These are phyloP conservation scores for Egretta garzetta DNA, from an alignment of 2,113 vertebrate genomes.

Conservation along the genomic window DNA sequence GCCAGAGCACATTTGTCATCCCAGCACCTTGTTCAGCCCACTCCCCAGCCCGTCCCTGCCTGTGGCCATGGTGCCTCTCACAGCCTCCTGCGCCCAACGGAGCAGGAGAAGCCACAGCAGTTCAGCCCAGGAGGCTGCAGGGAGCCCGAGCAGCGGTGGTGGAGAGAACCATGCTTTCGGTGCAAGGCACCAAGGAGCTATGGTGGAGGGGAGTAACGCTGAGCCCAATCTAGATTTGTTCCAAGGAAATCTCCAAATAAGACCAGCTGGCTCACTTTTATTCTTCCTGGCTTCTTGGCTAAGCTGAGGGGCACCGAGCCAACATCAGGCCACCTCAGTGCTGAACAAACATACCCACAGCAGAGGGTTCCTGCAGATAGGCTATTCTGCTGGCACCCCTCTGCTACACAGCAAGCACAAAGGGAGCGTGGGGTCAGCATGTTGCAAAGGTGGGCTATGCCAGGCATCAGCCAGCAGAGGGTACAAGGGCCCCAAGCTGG, in stretches of 20 bases:
- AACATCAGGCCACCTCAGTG: neutral
- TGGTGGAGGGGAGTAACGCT: neutral
- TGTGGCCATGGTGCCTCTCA: neutral
- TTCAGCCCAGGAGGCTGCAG: neutral
- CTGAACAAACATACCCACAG: neutral
- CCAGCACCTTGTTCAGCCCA: neutral
- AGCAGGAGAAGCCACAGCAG: neutral
- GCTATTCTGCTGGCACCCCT: neutral
- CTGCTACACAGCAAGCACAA: neutral
- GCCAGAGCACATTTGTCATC: neutral
- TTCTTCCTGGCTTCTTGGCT: neutral
- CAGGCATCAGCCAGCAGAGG: neutral
- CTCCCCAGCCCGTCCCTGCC: neutral
- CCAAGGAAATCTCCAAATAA: neutral
- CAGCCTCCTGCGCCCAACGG: neutral
- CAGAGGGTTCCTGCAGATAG: neutral
- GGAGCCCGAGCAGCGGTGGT: neutral
- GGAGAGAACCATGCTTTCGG: rapidly evolving
- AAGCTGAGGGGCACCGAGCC: neutral
- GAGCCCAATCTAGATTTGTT: neutral
- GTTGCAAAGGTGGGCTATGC: neutral
- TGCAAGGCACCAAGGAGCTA: neutral
- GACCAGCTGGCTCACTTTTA: neutral
- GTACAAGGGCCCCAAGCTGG: neutral
- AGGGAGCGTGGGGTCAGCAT: rapidly evolving